Conservation (phyloP, 2,797 vertebrate species). For the Cichlasoma orientale region DNA sequence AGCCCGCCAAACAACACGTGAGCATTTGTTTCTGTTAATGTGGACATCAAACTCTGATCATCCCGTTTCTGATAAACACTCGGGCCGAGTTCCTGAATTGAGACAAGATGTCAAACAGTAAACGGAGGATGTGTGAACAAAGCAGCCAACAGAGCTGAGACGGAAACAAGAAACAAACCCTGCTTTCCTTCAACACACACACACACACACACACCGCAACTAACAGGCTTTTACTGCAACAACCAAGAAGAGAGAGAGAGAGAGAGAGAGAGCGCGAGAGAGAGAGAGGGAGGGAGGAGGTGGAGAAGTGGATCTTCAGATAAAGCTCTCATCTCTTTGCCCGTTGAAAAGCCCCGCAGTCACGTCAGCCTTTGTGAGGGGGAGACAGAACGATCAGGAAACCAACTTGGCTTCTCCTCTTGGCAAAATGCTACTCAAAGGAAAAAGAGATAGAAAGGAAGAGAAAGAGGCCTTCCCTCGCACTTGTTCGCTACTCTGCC, state of each 20-base stretch:
- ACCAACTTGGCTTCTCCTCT: slow-evolving; percentile 73
- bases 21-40: background rate
- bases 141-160: slow-evolving; percentile 39
- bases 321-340: slow-evolving; percentile 77
- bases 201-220: slow-evolving; percentile 62
- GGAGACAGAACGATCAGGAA: slow-evolving; percentile 61
- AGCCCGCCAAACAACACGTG: accelerated
- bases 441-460: slow-evolving; percentile 50
- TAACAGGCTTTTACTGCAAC: slow-evolving; percentile 73
- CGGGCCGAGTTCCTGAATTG: slow-evolving; percentile 40
- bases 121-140: slow-evolving; percentile 51
- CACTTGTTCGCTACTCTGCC: slow-evolving; percentile 68
- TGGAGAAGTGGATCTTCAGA: slow-evolving; percentile 78
- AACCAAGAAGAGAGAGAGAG: slow-evolving; percentile 42
- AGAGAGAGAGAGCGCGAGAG: background rate
- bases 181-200: slow-evolving; percentile 55
- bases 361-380: slow-evolving; percentile 73
- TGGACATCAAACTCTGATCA: background rate
- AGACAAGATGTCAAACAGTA: slow-evolving; percentile 51
- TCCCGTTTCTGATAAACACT: background rate
- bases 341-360: slow-evolving; percentile 73
- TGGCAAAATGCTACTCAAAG: slow-evolving; percentile 63
- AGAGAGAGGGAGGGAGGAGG: slow-evolving; percentile 40
- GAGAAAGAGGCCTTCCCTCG: slow-evolving; percentile 73
- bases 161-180: slow-evolving; percentile 35